These are phyloP conservation scores for Phycodurus eques DNA, from an alignment of 2,113 vertebrate species.

Conservation along the genomic window DNA sequence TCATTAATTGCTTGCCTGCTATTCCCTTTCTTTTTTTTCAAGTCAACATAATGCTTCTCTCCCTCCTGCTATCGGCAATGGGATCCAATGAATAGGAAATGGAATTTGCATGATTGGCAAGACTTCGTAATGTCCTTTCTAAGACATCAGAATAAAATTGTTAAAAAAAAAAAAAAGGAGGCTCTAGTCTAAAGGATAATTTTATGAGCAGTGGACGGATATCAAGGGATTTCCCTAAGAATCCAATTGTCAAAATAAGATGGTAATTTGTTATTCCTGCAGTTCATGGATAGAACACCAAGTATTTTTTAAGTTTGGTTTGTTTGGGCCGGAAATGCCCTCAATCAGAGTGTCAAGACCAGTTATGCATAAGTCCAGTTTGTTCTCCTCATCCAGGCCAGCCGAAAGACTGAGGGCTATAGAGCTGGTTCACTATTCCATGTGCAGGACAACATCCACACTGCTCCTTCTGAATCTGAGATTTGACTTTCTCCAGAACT, in stretches of 20 bases:
- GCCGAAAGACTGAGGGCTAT: too few species aligned
- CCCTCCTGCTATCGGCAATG: not conserved
- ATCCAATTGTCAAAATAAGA: not conserved
- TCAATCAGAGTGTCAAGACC: not conserved
- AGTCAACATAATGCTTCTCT: constrained; percentile 60
- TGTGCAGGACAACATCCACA: too few species aligned
- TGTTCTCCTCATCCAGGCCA: too few species aligned
- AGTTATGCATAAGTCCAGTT: not conserved
- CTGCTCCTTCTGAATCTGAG: not conserved
- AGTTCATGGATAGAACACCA: not conserved
- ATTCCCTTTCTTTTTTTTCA: constrained; percentile 44
- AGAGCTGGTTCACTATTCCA: too few species aligned
- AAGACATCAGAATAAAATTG: constrained; percentile 38
- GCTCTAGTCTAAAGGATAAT: constrained; percentile 55
- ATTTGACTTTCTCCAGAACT: not conserved
- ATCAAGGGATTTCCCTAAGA: constrained; percentile 26
- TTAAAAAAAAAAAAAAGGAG: constrained; percentile 32
- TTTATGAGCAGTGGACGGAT: constrained; percentile 40
- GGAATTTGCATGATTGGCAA: constrained; percentile 45
- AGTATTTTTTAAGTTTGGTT: not conserved
- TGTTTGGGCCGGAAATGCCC: not conserved
- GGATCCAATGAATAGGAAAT: constrained; percentile 46
- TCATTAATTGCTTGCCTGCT: constrained; percentile 17
- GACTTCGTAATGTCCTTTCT: constrained; percentile 43
- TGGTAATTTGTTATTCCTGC: not conserved